Percentiles rank a stretch among this genome's conserved stretches.
Conservation (phyloP, 2,888 invertebrate species). For the Aquatica leii region DNA sequence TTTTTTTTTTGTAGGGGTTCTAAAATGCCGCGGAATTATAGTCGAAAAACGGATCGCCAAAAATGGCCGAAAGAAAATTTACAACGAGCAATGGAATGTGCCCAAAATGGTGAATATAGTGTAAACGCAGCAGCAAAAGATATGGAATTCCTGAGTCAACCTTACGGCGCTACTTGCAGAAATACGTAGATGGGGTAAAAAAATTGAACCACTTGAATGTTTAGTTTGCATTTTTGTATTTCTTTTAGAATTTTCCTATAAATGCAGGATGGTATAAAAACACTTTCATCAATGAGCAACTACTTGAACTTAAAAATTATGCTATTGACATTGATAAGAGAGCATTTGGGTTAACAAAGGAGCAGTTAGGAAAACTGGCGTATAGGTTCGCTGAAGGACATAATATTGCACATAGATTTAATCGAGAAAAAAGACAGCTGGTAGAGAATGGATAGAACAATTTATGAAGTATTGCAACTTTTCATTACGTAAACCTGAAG, state of each 20-base stretch:
- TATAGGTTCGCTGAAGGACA: not conserved
- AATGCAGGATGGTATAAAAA: not conserved
- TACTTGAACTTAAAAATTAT: not conserved
- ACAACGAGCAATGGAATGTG: too few species aligned
- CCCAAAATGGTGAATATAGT: too few species aligned
- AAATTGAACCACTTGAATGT: too few species aligned
- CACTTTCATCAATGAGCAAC: not conserved
- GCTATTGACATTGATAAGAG: not conserved
- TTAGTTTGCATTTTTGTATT: too few species aligned
- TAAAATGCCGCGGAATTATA: too few species aligned
- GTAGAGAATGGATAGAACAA: not conserved
- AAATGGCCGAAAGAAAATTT: too few species aligned
- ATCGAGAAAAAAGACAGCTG: not conserved
- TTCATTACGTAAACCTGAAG: not conserved
- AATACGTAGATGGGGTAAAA: too few species aligned
- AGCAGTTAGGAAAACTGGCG: not conserved
- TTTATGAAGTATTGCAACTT: not conserved
- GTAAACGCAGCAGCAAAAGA: too few species aligned
- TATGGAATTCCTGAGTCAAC: too few species aligned
- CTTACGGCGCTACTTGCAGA: too few species aligned
- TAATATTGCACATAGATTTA: not conserved
- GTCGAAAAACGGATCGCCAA: too few species aligned
- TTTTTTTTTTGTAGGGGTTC: too few species aligned
- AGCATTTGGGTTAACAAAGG: conserved; percentile 2
- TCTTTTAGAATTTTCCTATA: not conserved